Conservation (phyloP, 1,140 invertebrate genomes). For the Lethrus apterus region DNA sequence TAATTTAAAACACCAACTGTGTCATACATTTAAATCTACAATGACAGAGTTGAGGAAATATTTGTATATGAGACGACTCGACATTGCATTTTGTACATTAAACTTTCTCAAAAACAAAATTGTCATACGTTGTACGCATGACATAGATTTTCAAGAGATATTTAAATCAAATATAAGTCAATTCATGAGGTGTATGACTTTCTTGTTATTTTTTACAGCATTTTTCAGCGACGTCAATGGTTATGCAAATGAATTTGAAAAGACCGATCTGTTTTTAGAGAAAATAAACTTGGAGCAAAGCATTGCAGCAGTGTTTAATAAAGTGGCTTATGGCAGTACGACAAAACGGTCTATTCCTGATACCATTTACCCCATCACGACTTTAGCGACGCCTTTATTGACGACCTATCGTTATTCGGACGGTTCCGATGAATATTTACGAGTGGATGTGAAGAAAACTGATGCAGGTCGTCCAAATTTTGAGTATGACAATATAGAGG, state of each 20-base stretch:
- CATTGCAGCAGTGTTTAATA: slow-evolving; percentile 58
- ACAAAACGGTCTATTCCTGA: slow-evolving; percentile 59
- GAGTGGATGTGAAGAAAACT: slow-evolving; percentile 35
- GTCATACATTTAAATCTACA: too few relatives aligned
- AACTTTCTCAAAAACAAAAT: not conserved
- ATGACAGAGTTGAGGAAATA: not conserved
- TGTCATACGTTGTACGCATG: not conserved
- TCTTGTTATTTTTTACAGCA: not conserved
- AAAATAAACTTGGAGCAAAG: slow-evolving; percentile 51
- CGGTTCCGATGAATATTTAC: slow-evolving; percentile 35
- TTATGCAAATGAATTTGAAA: slow-evolving; percentile 35
- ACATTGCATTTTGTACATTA: not conserved
- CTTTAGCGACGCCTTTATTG: slow-evolving; percentile 52
- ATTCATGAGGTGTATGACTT: not conserved
- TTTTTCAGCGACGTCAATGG: slow-evolving; percentile 4
- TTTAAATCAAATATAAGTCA: not conserved
- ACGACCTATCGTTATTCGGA: slow-evolving; percentile 46
- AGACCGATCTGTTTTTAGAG: slow-evolving; percentile 35
- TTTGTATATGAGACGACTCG: not conserved
- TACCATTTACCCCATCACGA: slow-evolving; percentile 53
- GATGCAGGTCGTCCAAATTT: slow-evolving; percentile 24
- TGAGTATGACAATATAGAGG: slow-evolving; percentile 22
- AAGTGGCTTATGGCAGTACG: slow-evolving; percentile 59
- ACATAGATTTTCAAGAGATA: too few relatives aligned
- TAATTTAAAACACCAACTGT: too few relatives aligned